These are phyloP conservation scores for Diploscapter pachys DNA, from an alignment of 1,140 invertebrate genomes.

Conservation along the genomic window DNA sequence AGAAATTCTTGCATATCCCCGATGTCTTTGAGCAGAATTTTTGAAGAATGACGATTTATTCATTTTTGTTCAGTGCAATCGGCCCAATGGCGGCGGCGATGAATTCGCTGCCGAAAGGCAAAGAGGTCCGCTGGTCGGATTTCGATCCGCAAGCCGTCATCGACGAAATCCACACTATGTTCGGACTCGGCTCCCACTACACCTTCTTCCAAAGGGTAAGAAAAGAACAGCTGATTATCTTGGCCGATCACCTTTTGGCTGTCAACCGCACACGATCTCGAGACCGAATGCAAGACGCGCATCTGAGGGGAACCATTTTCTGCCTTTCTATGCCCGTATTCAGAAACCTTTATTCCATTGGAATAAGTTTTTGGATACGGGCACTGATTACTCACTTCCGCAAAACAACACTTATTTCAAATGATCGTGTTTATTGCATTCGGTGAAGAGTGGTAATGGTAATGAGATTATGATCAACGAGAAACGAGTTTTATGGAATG, in stretches of 20 bases:
- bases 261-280: not conserved
- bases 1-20: too few species aligned
- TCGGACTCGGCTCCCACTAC: slow-evolving; percentile 47
- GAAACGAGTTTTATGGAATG: too few species aligned
- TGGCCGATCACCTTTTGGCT: not conserved
- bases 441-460: too few species aligned
- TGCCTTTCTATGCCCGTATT: too few species aligned
- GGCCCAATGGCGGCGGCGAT: slow-evolving; percentile 11
- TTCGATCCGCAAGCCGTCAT: slow-evolving; percentile 48
- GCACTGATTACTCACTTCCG: too few species aligned
- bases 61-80: slow-evolving; percentile 9
- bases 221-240: slow-evolving; percentile 29
- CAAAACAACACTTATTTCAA: too few species aligned
- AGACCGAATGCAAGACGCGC: not conserved
- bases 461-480: too few species aligned
- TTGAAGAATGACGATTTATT: not conserved
- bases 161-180: slow-evolving; percentile 41
- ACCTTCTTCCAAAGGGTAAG: slow-evolving; percentile 39
- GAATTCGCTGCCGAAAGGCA: slow-evolving; percentile 37
- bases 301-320: too few species aligned
- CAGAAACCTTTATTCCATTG: too few species aligned
- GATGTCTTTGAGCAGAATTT: slow-evolving; percentile 16
- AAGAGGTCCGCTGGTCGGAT: slow-evolving; percentile 53
- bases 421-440: too few species aligned
- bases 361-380: too few species aligned